Evolutionary conservation across 2,797 vertebrate species (phyloP).

Genomic region (Pelobates cultripes): DNA sequence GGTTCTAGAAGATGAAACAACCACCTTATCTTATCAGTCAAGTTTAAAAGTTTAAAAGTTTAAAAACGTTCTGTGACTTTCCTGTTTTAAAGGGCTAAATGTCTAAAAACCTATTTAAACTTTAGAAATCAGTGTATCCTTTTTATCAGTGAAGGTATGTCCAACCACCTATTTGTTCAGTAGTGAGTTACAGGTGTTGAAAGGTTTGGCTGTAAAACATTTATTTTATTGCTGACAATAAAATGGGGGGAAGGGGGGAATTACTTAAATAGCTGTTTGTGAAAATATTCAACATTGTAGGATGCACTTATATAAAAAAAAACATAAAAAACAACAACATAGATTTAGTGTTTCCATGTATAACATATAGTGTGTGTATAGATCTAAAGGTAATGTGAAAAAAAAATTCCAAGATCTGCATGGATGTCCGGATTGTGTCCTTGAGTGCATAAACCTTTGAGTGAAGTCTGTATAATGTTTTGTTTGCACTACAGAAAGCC

Average conservation of each 20-base stretch:
- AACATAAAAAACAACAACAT: too few relatives aligned
- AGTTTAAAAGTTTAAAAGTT: background rate
- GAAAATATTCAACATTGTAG: background rate
- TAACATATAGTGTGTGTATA: background rate
- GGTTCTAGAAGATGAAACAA: too few relatives aligned
- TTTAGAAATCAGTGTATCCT: background rate
- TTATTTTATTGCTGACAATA: conserved; percentile 48
- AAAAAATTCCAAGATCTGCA: background rate
- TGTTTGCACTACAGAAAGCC: conserved; percentile 22
- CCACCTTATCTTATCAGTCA: too few relatives aligned
- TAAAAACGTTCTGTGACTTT: conserved; percentile 8
- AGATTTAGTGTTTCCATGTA: background rate
- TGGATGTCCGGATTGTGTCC: background rate
- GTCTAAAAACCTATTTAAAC: background rate
- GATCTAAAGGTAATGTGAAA: background rate
- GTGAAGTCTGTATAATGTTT: conserved; percentile 23
- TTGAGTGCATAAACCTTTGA: conserved; percentile 18
- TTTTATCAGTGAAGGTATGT: background rate
- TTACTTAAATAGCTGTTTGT: background rate
- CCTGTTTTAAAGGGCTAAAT: background rate
- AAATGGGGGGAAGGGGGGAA: conserved; percentile 19
- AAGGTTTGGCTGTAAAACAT: conserved; percentile 49
- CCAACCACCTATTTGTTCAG: conserved; percentile 53
- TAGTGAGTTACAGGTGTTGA: conserved; percentile 32
- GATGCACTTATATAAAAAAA: background rate